phyloP scores from a whole-genome alignment of 2,797 vertebrate species.

The Limosa lapponica region DNA sequence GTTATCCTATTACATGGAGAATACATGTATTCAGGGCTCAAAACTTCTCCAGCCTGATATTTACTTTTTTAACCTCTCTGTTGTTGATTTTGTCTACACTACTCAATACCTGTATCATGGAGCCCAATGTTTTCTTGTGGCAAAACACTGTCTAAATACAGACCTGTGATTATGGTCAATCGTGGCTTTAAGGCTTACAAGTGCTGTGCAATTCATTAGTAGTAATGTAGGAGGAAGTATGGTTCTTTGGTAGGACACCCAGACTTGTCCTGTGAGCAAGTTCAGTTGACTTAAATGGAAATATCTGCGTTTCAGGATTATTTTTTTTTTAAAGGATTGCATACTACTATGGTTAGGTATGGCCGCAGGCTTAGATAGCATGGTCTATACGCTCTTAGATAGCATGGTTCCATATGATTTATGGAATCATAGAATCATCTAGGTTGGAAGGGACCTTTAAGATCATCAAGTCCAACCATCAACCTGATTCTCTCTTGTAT shows the following conservation, averaged over 20 bases:
- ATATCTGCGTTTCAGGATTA: not conserved
- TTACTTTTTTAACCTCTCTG: not conserved
- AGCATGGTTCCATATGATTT: not conserved
- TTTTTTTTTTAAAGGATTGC: not conserved
- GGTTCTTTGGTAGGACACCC: not conserved
- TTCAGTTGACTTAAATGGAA: not conserved
- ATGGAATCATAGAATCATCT: not conserved
- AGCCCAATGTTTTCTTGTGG: rapidly evolving
- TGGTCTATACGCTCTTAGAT: too few relatives aligned
- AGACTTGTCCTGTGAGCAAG: not conserved
- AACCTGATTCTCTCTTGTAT: not conserved
- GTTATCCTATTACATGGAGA: not conserved
- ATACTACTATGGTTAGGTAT: not conserved
- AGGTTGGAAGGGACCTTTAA: not conserved
- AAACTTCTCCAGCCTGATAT: not conserved
- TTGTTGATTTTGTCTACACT: not conserved
- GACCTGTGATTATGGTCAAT: not conserved
- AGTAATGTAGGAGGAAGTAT: not conserved
- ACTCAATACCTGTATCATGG: not conserved
- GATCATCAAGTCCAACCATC: not conserved
- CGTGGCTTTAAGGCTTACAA: not conserved
- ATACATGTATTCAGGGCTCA: not conserved
- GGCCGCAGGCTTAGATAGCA: not conserved
- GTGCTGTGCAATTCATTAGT: not conserved
- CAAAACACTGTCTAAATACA: not conserved